A percentile compares a stretch with the other conserved stretches of the same genome.
phyloP scores from a whole-genome alignment of 2,797 vertebrate genomes.

The Leptodactylus fallax region DNA sequence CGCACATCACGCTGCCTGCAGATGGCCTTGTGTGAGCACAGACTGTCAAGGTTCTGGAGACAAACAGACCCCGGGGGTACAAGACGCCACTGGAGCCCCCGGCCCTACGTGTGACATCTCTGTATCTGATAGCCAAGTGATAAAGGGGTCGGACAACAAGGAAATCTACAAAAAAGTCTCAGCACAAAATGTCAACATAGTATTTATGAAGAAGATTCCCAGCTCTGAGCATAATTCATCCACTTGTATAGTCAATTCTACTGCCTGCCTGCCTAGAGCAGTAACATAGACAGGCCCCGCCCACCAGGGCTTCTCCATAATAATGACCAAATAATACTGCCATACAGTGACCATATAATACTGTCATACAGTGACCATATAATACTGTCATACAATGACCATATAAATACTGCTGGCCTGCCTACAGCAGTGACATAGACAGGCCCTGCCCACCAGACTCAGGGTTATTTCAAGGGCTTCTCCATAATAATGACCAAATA shows the following conservation, averaged over 20 bases:
- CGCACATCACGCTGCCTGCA: slow-evolving; percentile 15
- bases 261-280: neutral
- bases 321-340: no score
- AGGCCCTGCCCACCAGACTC: no score
- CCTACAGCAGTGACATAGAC: no score
- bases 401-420: no score
- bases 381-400: no score
- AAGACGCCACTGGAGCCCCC: neutral
- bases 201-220: neutral
- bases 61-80: neutral
- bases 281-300: neutral
- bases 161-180: no score
- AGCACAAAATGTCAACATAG: neutral
- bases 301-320: neutral
- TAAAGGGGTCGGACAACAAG: no score
- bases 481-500: neutral
- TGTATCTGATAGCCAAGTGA: neutral
- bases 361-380: no score
- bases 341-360: neutral
- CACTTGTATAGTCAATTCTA: neutral
- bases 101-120: slow-evolving; percentile 13
- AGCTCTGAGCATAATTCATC: neutral
- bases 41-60: neutral
- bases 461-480: neutral
- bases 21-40: slow-evolving; percentile 51